These are phyloP conservation scores for Fistularia commersonii DNA, from an alignment of 2,797 vertebrate genomes.

Conservation along the genomic window DNA sequence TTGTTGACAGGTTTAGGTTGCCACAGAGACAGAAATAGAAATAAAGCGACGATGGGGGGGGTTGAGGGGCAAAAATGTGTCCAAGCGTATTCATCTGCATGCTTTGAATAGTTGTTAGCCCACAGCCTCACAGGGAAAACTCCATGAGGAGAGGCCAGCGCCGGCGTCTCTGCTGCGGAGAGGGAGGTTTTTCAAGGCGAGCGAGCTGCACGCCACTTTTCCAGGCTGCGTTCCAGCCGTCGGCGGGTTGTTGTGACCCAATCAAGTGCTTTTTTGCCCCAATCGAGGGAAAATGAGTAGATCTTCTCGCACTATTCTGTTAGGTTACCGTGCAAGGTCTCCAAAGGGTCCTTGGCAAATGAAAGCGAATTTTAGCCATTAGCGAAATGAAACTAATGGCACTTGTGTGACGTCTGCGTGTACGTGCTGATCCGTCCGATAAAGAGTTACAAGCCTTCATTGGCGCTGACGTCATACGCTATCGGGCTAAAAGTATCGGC, in stretches of 20 bases:
- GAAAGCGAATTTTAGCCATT: too few relatives aligned
- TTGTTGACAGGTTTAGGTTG: slow-evolving; percentile 28
- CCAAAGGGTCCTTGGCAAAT: too few relatives aligned
- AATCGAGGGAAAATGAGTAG: slow-evolving; percentile 9
- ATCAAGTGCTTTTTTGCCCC: slow-evolving; percentile 7
- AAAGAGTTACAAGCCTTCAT: too few relatives aligned
- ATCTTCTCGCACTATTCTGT: background rate
- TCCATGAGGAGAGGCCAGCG: slow-evolving; percentile 19
- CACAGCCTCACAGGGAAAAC: slow-evolving; percentile 19
- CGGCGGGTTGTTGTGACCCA: slow-evolving; percentile 15
- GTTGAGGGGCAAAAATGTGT: slow-evolving; percentile 12
- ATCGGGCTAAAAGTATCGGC: too few relatives aligned
- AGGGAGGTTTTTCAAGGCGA: slow-evolving; percentile 34
- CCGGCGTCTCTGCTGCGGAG: slow-evolving; percentile 25
- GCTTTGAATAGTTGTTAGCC: slow-evolving; percentile 16
- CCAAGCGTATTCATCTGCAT: slow-evolving; percentile 15
- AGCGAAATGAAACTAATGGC: too few relatives aligned
- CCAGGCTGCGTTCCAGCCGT: slow-evolving; percentile 19
- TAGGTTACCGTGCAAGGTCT: too few relatives aligned
- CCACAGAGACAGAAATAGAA: slow-evolving; percentile 14
- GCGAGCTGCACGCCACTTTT: slow-evolving; percentile 18
- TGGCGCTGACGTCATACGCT: too few relatives aligned
- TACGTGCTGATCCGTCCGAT: too few relatives aligned
- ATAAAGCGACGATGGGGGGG: background rate
- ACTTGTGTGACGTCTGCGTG: too few relatives aligned